Evolutionary conservation across 2,888 invertebrate species (phyloP), one percentile per base, ranked within the genome.

Genomic region (Bombylius discolor): DNA sequence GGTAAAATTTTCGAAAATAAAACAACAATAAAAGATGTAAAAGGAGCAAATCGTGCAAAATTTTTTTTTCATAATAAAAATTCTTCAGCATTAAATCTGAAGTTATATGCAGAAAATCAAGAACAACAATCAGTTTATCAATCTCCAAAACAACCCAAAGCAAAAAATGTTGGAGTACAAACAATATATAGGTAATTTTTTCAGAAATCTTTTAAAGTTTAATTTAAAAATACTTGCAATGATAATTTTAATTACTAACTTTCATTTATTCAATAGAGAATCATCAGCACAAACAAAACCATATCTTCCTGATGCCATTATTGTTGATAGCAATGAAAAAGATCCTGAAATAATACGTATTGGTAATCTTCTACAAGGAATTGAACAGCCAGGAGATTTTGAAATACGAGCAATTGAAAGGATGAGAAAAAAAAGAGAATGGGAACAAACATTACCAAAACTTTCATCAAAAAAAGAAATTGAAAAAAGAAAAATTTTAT

Each of bases 391-490:
- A 0, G 74, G 72, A 4, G 60, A 70, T 1, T 66, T 69, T 52
- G 72, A 74, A 53, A 67, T 68, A 1, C 78, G 81, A 61, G 75
- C 85, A 60, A 81, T 88, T 47, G 84, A 86, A 65, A 75, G 85
- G 56, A 81, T 82, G n/a, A 75, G 85, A 60, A 81, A 79, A 62
- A 83, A 81, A 63, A 76, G 80, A 62, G 78, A 79, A 47, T 84
- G 85, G 79, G 81, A 83, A 64, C 72, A 78, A 42, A 71, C 77
- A 2, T 70, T 85, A 53, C 78, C 81, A 4, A 79, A 42, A 42
- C 80, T 23, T 71, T 80, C 53, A 57, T 69, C 75, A 33, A 72
- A 75, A 34, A 70, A 71, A 65, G 80, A 82, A 64, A 80, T 81
- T 66, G 81, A 82, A 64, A 75, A 77, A 52, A 75, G 84, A 5